phyloP scores from a whole-genome alignment of 2,888 invertebrate species.

The Clitarchus hookeri region DNA sequence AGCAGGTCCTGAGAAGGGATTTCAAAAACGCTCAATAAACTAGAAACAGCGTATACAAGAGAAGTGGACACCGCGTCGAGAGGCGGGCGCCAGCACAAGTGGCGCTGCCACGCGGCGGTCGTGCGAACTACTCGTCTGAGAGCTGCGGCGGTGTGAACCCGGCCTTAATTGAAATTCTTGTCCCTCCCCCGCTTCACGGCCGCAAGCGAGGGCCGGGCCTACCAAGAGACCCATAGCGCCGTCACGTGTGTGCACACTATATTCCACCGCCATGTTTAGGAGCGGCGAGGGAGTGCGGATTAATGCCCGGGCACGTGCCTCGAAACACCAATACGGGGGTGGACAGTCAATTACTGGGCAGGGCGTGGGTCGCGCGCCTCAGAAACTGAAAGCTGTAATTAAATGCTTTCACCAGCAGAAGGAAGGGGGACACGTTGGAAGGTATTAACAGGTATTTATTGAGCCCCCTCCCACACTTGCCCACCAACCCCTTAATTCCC shows the following conservation, averaged over 20 bases:
- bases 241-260: conserved; percentile 21
- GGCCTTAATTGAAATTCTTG: conserved; percentile 22
- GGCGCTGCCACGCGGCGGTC: no score
- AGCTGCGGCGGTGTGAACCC: not conserved
- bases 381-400: not conserved
- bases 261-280: not conserved
- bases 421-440: not conserved
- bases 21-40: no score
- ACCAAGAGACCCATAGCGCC: conserved; percentile 23
- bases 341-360: not conserved
- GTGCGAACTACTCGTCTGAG: not conserved
- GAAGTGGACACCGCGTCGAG: no score
- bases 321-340: conserved; percentile 22
- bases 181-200: conserved; percentile 20
- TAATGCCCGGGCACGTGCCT: conserved; percentile 26
- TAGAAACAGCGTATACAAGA: no score
- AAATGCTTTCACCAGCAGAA: not conserved
- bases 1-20: no score
- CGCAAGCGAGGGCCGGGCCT: not conserved
- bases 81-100: no score
- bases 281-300: not conserved
- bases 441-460: conserved; percentile 14
- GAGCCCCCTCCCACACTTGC: no score
- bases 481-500: not conserved
- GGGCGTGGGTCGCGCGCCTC: not conserved